Evolutionary conservation across 1,140 invertebrate species (phyloP).

Genomic region (Panagrolaimus sp.): DNA sequence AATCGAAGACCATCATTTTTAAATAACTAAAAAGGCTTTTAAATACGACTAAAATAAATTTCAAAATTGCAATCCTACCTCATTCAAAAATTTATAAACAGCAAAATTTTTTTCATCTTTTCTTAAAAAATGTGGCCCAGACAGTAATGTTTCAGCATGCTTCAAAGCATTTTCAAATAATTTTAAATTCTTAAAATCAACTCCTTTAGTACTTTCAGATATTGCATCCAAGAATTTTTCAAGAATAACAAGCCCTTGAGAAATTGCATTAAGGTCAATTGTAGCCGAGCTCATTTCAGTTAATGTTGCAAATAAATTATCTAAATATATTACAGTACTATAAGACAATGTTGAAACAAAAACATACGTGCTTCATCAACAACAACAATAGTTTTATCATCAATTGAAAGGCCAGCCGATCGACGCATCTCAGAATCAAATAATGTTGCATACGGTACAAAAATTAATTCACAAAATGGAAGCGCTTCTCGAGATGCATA

Average conservation of each 20-base stretch:
- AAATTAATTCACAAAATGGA: neutral
- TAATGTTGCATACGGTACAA: constrained; percentile 1
- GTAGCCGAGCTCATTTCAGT: neutral
- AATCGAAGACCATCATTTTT: neutral
- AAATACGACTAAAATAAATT: neutral
- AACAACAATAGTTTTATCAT: neutral
- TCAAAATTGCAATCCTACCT: neutral
- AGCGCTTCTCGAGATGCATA: neutral
- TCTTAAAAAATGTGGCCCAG: neutral
- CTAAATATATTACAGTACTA: too few relatives aligned
- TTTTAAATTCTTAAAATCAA: neutral
- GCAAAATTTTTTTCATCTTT: neutral
- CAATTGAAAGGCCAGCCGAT: neutral
- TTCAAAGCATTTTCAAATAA: neutral
- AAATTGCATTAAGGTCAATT: neutral
- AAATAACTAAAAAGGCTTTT: neutral
- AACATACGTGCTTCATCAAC: neutral
- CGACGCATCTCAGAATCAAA: neutral
- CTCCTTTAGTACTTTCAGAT: neutral
- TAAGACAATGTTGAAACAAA: too few relatives aligned
- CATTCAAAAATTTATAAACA: neutral
- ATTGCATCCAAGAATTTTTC: neutral
- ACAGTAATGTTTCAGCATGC: neutral
- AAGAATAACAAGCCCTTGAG: neutral
- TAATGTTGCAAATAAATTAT: neutral